Base-by-base conservation (phyloP, 1,140 invertebrate species). In the Tetramorium alpestre region DNA sequence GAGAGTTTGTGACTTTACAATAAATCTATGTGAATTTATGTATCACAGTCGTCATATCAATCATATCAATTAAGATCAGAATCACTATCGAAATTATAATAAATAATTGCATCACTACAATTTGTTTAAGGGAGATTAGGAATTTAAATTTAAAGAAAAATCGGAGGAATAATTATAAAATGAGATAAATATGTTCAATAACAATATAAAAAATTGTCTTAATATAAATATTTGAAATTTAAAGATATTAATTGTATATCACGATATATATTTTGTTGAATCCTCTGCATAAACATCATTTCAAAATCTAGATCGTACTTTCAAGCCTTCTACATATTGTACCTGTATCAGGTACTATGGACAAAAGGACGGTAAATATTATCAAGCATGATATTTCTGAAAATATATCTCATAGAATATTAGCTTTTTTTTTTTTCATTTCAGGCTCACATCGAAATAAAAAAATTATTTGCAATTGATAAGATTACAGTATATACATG, bases 291-390 rank as follows among this genome's bases (percentile, higher is more conserved):
- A 78, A 90, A 58, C 60, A 82, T 87, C 8, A 58, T 65, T 80
- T 73, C 56, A 69, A 38, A 73, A 64, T 64, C 44, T 70, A 77
- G 41, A 78, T 80, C 11, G 58, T 81, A 82, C 80, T 73, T 78
- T 72, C 54, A 77, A 54, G 38, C 54, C 80, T 72, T 60, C 47
- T 49, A 54, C 54, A 84, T 67, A 78, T 87, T 90, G 60, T 85
- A 86, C 64, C 86, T 84, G 6, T 75, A 49, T 76, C 73, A 90
- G 86, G 73, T 89, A 87, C 76, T 77, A 51, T 13, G 69, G 62
- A 75, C 25, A 80, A 86, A 76, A 89, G 62, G 75, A 82, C 47
- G 72, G 58, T 85, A 54, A 84, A 87, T 73, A 86, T 78, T 70
- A 85, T 65, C 38, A 78, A 87, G 65, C 62, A 85, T 62, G 28